Conservation (phyloP, 2,888 invertebrate genomes). For the Disparrhopalites patrizii region DNA sequence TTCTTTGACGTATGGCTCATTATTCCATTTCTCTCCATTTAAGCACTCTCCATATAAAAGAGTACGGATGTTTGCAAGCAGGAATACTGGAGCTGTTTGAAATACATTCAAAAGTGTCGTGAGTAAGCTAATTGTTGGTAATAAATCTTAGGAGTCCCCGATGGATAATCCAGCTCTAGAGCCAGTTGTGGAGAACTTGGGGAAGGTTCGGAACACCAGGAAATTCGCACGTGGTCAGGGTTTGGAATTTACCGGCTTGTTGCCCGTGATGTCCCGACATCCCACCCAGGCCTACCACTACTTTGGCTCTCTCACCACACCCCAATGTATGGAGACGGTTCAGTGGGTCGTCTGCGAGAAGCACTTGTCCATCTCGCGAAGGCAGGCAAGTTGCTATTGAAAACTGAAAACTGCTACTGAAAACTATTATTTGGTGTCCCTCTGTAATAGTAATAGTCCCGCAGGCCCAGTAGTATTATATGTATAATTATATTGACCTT, state of each 20-base stretch:
- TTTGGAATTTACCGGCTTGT: background rate
- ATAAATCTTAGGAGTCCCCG: slow-evolving; percentile 3
- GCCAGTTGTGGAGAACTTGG: slow-evolving; percentile 16
- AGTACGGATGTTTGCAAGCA: too few species aligned
- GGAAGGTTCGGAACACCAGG: background rate
- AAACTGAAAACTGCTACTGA: background rate
- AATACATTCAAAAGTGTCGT: too few species aligned
- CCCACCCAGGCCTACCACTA: slow-evolving; percentile 23
- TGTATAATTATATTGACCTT: background rate
- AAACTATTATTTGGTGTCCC: background rate
- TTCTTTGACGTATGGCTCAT: slow-evolving; percentile 57
- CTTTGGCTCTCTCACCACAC: slow-evolving; percentile 18
- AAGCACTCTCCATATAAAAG: too few species aligned
- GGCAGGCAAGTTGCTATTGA: slow-evolving; percentile 15
- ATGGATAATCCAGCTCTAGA: slow-evolving; percentile 21
- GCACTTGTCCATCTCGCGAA: background rate
- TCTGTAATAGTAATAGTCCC: background rate
- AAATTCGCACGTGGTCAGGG: slow-evolving; percentile 16
- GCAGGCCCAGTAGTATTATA: background rate
- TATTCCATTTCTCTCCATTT: too few species aligned
- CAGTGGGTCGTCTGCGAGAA: slow-evolving; percentile 23
- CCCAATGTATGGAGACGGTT: slow-evolving; percentile 15
- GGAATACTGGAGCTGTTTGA: too few species aligned
- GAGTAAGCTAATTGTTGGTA: too few species aligned
- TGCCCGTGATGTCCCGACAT: slow-evolving; percentile 17